A percentile compares a stretch with the other conserved stretches of the same genome.
These are phyloP conservation scores for Ptyas mucosa DNA, from an alignment of 2,113 vertebrate species.

Conservation along the genomic window DNA sequence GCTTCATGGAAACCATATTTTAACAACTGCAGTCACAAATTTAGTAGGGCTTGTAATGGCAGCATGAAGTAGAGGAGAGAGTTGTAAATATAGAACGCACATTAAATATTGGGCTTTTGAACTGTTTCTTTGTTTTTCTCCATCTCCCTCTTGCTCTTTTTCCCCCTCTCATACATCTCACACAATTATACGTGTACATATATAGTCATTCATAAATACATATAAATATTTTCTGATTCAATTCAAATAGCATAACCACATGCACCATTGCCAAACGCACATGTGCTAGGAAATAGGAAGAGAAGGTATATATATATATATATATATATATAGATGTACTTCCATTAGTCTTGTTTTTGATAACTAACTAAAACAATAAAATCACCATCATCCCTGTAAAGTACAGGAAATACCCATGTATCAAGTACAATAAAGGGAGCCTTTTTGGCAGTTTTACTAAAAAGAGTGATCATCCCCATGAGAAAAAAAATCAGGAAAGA, in stretches of 20 bases:
- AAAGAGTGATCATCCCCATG: background rate
- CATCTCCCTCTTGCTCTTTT: background rate
- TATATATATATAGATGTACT: background rate
- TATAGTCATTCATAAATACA: background rate
- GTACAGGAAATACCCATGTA: constrained; percentile 16
- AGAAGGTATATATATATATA: background rate
- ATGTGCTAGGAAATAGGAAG: background rate
- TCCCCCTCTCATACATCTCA: background rate
- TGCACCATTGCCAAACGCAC: background rate
- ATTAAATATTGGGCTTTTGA: background rate
- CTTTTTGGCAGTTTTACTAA: background rate
- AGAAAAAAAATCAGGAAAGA: background rate
- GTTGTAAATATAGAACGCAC: background rate
- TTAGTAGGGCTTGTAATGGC: background rate
- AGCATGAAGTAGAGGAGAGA: background rate
- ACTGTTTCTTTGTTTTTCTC: background rate
- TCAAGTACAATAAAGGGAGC: constrained; percentile 20
- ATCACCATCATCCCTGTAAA: constrained; percentile 22
- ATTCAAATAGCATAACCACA: background rate
- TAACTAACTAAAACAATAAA: background rate
- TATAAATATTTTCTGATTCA: background rate
- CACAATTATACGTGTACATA: background rate
- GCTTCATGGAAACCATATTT: background rate
- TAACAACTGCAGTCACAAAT: background rate
- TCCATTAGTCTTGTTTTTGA: background rate